phyloP scores from a whole-genome alignment of 1,140 invertebrate species.

The Bemisia tabaci region DNA sequence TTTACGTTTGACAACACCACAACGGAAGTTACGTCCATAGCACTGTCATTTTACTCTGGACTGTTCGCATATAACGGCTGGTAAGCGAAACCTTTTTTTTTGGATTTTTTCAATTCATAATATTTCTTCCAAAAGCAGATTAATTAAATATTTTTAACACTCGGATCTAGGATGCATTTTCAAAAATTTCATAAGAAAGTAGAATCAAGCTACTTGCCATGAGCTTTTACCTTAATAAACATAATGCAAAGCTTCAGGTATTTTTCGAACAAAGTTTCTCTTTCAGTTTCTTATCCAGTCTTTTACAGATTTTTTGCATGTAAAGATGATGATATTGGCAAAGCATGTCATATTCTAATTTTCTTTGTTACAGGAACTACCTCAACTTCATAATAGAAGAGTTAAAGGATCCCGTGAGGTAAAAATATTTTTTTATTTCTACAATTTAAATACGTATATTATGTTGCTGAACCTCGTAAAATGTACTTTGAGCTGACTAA shows the following conservation, averaged over 20 bases:
- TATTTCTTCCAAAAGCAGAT: too few relatives aligned
- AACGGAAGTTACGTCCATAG: conserved; percentile 74
- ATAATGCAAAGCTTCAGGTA: too few relatives aligned
- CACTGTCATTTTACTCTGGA: conserved; percentile 95
- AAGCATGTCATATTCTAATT: too few relatives aligned
- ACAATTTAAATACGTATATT: conserved; percentile 2
- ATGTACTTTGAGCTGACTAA: too few relatives aligned
- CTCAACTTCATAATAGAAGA: conserved; percentile 98
- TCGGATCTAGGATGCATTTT: background rate
- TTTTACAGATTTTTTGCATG: too few relatives aligned
- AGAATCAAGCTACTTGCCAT: too few relatives aligned
- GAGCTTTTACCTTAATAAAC: too few relatives aligned
- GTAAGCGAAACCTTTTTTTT: conserved; percentile 37
- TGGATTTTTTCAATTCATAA: background rate
- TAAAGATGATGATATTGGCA: too few relatives aligned
- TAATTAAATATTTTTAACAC: background rate
- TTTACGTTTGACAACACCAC: conserved; percentile 91
- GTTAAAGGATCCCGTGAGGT: conserved; percentile 87
- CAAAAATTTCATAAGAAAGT: too few relatives aligned
- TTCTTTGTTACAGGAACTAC: conserved; percentile 88
- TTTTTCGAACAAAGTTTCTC: too few relatives aligned
- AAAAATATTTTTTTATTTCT: conserved; percentile 18
- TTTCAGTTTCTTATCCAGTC: too few relatives aligned
- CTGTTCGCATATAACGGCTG: conserved; percentile 99
- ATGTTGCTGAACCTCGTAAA: too few relatives aligned